These are phyloP conservation scores for Amblyornis subalaris DNA, from an alignment of 2,113 vertebrate species.

Conservation along the genomic window DNA sequence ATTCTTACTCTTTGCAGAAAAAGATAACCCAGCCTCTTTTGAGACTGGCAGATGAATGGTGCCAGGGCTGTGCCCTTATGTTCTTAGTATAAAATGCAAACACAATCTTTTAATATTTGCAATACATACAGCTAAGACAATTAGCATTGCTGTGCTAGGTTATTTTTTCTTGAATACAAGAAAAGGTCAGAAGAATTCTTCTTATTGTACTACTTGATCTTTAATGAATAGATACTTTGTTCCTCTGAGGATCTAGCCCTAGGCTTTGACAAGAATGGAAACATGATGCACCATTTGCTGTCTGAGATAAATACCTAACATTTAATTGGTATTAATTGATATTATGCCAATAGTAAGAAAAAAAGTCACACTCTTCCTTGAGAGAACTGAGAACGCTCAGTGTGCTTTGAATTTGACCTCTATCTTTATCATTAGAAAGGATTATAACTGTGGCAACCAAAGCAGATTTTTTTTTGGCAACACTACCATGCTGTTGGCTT, in stretches of 20 bases:
- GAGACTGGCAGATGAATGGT: background rate
- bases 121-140: background rate
- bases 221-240: background rate
- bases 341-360: background rate
- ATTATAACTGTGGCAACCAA: background rate
- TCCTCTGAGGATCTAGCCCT: constrained; percentile 14
- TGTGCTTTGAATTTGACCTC: background rate
- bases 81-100: background rate
- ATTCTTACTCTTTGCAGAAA: background rate
- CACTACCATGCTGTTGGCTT: background rate
- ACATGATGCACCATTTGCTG: background rate
- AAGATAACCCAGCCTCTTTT: background rate
- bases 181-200: constrained; percentile 39
- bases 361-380: background rate
- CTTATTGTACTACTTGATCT: background rate
- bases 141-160: background rate
- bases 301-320: constrained; percentile 8
- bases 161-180: constrained; percentile 17
- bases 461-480: background rate
- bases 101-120: constrained; percentile 6
- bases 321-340: constrained; percentile 27
- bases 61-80: background rate
- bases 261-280: constrained; percentile 16
- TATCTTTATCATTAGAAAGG: background rate
- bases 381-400: background rate